Base-by-base conservation (phyloP, 2,888 invertebrate genomes). In the Brachyptera putata region DNA sequence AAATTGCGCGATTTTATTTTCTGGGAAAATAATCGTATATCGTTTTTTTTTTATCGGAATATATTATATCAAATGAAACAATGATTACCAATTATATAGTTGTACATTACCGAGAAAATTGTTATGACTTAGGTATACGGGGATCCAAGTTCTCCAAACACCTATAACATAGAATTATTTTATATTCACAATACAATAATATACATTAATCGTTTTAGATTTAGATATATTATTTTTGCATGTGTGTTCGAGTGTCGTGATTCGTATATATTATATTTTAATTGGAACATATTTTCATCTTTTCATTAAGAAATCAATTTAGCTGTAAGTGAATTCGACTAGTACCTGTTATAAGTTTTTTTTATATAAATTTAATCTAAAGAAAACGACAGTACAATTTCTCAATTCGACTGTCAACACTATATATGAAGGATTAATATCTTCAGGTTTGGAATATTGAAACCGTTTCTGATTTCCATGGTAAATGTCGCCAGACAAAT, bases 141-240 rank as follows among this genome's bases (percentile, higher is more conserved):
- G 22, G 46, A 46, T 46, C 46, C 46, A 46, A 7, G 4, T 46
- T 46, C 22, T 46, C 24, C 46, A 30, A n/a, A n/a, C 46, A 46
- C 46, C 46, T 22, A 43, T 43, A 14, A 30, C 30, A 7, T 30
- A 30, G 30, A 30, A 11, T 11, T 30, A 30, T 30, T 43, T 43
- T 43, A 16, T 43, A n/a, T 18, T 5, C 43, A 43, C 43, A 3
- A 18, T 2, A 18, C n/a, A 11, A 11, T 43, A 43, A 5, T 43
- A 21, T 5, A 18, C 3, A 16, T n/a, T n/a, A n/a, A n/a, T n/a
- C n/a, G n/a, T n/a, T n/a, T n/a, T n/a, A 43, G 43, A 43, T 18
- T 11, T 43, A 43, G 43, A 46, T 9, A 46, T 11, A 24, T 46
- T 24, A 24, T 46, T 46, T 21, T 3, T 24, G 24, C 46, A 5